Percentiles rank a stretch among this genome's conserved stretches.
Evolutionary conservation across 2,113 vertebrate genomes (phyloP).

Genomic region (Rhagologus leucostigma): DNA sequence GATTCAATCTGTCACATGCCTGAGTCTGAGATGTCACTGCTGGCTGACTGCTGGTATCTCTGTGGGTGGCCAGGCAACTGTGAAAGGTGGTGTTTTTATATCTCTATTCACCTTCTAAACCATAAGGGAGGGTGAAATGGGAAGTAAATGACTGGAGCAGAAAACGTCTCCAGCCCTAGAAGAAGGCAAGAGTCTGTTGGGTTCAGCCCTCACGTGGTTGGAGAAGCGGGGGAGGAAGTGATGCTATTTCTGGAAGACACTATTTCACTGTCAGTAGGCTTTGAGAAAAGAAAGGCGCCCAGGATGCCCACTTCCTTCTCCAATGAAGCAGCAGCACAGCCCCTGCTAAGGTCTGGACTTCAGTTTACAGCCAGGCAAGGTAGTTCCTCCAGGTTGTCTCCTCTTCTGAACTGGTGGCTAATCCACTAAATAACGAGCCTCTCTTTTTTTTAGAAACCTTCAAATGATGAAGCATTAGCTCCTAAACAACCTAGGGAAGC

Average conservation of each 20-base stretch:
- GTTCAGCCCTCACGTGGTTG: background rate
- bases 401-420: background rate
- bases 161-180: background rate
- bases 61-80: background rate
- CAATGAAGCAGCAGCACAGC: background rate
- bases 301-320: background rate
- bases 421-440: background rate
- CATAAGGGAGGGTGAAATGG: background rate
- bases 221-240: background rate
- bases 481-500: conserved; percentile 38
- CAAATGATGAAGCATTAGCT: conserved; percentile 42
- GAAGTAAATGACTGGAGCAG: background rate
- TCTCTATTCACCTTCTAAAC: background rate
- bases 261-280: background rate
- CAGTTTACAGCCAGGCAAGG: background rate
- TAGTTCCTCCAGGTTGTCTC: background rate
- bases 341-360: background rate
- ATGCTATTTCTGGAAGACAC: background rate
- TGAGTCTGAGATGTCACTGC: background rate
- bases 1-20: background rate
- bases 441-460: background rate
- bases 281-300: background rate
- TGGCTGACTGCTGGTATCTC: background rate
- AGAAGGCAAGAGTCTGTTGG: background rate
- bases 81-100: background rate